Percentiles rank a stretch among this genome's conserved stretches.
Evolutionary conservation across 2,113 vertebrate species (phyloP).

Genomic region (Sigmodon hispidus): DNA sequence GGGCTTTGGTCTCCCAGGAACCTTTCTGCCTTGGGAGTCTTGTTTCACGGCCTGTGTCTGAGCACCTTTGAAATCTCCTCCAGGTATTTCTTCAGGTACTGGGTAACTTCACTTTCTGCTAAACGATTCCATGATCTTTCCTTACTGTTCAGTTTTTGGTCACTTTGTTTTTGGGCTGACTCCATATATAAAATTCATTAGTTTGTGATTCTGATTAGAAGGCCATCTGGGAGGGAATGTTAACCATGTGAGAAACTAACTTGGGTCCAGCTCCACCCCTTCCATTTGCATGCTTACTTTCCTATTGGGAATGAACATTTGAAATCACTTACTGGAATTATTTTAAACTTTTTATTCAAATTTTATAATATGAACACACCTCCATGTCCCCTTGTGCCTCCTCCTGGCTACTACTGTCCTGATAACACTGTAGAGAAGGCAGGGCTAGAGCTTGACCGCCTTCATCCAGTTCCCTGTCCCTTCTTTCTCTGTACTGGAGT

Average conservation of each 20-base stretch:
- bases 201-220: neutral
- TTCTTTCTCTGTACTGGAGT: neutral
- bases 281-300: neutral
- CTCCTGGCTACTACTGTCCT: neutral
- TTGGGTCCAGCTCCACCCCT: neutral
- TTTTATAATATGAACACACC: neutral
- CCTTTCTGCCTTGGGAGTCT: neutral
- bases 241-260: neutral
- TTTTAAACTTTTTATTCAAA: neutral
- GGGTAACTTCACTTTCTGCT: constrained; percentile 39
- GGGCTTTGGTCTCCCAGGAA: neutral
- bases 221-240: neutral
- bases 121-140: constrained; percentile 7
- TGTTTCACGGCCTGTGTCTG: constrained; percentile 14
- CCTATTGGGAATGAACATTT: neutral
- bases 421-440: neutral
- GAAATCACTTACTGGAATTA: neutral
- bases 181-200: constrained; percentile 12
- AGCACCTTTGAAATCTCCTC: neutral
- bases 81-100: neutral
- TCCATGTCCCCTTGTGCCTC: neutral
- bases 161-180: constrained; percentile 32
- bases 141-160: neutral
- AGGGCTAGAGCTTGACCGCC: neutral
- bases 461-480: neutral